Evolutionary conservation across 2,888 invertebrate genomes (phyloP), one percentile per base, ranked within the genome.

Genomic region (Andrena hattorfiana): DNA sequence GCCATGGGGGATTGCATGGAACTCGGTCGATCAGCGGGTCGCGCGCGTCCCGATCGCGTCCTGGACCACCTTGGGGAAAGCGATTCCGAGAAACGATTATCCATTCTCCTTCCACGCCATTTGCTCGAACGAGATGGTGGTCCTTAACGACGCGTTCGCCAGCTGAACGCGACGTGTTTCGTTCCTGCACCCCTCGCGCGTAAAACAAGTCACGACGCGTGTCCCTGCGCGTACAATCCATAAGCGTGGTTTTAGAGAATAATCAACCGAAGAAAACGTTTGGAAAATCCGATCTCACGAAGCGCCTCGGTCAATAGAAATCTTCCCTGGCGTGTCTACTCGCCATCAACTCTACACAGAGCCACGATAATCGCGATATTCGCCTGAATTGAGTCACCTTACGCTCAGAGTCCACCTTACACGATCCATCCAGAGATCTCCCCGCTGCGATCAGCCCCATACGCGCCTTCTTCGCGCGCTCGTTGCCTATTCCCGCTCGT

Each of bases 1-100:
- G 73, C 42, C 64, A 30, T 16, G 64, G 64, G 64, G 81, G 69
- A 68, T 59, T 42, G 68, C 10, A 7, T 49, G 59, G 35, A 81
- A 82, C 51, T 82, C 81, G 82, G 70, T 80, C 82, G 74, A 35
- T 64, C 77, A 23, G 56, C 10, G 28, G n/a, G n/a, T n/a, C n/a
- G n/a, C n/a, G n/a, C n/a, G n/a, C n/a, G 32, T 2, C 23, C 10
- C 59, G 28, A 23, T 16, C 28, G 26, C 23, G 13, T 6, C 32
- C 48, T 23, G 5, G 13, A 3, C 48, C 16, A 16, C n/a, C 7
- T 42, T 10, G n/a, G 23, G 16, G 42, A 49, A 26, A 32, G 10
- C 51, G 51, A 71, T 71, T 23, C 51, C 62, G 49, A 72, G 32
- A 51, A 72, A 51, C n/a, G 63, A 54, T 71, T 23, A 23, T 7